These are phyloP conservation scores for Myiotriccus ornatus DNA, from an alignment of 2,797 vertebrate species.

Conservation along the genomic window DNA sequence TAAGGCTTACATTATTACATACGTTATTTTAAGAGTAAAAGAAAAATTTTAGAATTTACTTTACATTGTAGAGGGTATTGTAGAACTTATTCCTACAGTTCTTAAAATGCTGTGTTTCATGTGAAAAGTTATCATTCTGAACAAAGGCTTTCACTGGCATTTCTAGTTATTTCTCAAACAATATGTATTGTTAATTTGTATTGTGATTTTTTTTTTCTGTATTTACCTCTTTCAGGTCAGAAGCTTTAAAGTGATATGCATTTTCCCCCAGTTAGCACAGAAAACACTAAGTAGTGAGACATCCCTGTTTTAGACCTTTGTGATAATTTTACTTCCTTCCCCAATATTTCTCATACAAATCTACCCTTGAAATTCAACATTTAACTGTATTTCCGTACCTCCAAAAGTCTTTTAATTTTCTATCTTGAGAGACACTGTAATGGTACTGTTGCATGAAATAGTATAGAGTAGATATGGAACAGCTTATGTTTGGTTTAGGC, in stretches of 20 bases:
- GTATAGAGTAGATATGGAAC: background rate
- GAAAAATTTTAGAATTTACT: background rate
- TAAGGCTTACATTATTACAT: background rate
- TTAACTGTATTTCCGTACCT: background rate
- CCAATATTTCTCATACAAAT: background rate
- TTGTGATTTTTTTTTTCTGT: background rate
- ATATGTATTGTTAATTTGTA: background rate
- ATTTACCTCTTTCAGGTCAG: background rate
- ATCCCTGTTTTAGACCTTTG: background rate
- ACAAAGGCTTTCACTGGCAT: background rate
- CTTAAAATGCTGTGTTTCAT: background rate
- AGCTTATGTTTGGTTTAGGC: background rate
- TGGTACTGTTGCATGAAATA: background rate
- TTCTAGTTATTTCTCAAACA: constrained; percentile 22
- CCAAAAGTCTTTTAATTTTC: background rate
- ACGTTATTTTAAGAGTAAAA: background rate
- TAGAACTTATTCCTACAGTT: background rate
- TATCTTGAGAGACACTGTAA: background rate
- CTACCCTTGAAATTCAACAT: background rate
- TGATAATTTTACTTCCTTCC: background rate
- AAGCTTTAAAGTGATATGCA: background rate
- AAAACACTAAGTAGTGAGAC: background rate
- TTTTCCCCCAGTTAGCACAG: background rate
- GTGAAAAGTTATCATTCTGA: background rate
- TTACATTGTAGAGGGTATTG: background rate